phyloP scores from a whole-genome alignment of 2,888 invertebrate species.

The Augiades crinisus region DNA sequence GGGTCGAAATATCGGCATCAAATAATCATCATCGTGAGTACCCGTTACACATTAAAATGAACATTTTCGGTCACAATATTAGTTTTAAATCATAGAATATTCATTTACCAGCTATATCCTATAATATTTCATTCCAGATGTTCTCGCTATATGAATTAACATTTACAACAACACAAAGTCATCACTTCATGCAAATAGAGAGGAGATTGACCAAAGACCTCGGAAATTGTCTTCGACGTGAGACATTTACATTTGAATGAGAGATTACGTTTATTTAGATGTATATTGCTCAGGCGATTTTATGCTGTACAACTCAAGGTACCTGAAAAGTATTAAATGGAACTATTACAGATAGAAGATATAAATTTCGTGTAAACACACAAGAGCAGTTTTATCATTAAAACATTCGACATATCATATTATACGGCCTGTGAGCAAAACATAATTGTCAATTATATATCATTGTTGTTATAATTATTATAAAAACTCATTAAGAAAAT shows the following conservation, averaged over 20 bases:
- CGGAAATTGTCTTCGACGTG: slow-evolving; percentile 24
- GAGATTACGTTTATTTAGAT: slow-evolving; percentile 12
- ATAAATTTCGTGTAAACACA: slow-evolving; percentile 1
- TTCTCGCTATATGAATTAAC: slow-evolving; percentile 22
- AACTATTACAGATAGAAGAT: neutral
- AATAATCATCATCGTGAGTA: too few species aligned
- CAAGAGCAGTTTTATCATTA: slow-evolving; percentile 10
- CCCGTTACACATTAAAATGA: too few species aligned
- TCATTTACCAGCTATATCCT: too few species aligned
- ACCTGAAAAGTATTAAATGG: neutral
- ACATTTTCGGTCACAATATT: too few species aligned
- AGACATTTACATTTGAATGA: slow-evolving; percentile 23
- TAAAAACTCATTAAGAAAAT: too few species aligned
- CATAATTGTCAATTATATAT: slow-evolving; percentile 23
- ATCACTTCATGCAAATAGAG: slow-evolving; percentile 25
- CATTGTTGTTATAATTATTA: too few species aligned
- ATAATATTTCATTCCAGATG: too few species aligned
- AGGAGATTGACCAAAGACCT: slow-evolving; percentile 27
- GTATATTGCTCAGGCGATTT: neutral
- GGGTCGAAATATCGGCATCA: too few species aligned
- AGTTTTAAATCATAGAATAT: too few species aligned
- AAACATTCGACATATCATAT: slow-evolving; percentile 10
- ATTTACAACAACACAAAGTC: slow-evolving; percentile 25
- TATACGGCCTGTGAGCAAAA: slow-evolving; percentile 9
- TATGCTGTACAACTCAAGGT: too few species aligned